phyloP scores from a whole-genome alignment of 2,888 invertebrate species.

The Tipula helvola region DNA sequence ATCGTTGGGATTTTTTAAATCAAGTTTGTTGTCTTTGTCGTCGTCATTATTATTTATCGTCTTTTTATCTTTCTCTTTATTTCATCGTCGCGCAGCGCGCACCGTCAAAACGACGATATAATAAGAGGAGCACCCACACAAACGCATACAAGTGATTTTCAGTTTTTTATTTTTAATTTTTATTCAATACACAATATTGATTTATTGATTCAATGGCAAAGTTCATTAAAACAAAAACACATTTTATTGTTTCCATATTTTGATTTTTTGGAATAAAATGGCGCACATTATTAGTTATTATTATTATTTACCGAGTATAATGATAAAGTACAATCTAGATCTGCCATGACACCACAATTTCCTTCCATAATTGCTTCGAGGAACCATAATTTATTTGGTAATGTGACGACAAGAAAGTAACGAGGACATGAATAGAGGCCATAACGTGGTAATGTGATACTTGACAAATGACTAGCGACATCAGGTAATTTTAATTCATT shows the following conservation, averaged over 20 bases:
- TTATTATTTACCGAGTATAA: neutral
- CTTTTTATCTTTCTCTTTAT: neutral
- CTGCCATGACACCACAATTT: neutral
- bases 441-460: neutral
- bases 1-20: neutral
- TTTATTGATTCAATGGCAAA: neutral
- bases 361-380: conserved; percentile 8
- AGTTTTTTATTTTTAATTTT: neutral
- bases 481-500: conserved; percentile 11
- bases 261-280: neutral
- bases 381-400: neutral
- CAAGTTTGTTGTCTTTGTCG: neutral
- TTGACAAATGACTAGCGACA: neutral
- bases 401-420: neutral
- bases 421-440: neutral
- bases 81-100: neutral
- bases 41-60: neutral
- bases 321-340: neutral
- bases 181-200: neutral
- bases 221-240: neutral
- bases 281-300: neutral
- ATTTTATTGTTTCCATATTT: neutral
- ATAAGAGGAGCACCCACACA: neutral
- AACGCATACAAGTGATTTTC: neutral
- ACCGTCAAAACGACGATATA: neutral